Base-by-base conservation (phyloP, 2,797 vertebrate species). In the Eurystomus glaucurus region DNA sequence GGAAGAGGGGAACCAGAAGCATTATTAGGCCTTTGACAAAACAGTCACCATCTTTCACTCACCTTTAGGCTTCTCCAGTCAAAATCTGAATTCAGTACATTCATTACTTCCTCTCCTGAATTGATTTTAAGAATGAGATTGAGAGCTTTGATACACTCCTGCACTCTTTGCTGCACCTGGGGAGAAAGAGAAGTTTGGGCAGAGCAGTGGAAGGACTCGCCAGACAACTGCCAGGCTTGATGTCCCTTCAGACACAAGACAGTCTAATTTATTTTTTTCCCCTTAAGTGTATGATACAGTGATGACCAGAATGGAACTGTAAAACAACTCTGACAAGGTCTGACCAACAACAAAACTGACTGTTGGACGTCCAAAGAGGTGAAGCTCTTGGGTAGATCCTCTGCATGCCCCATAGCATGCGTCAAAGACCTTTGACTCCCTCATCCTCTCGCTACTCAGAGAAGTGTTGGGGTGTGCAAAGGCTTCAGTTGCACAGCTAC, bases 141-240 rank as follows among this genome's bases (percentile, higher is more conserved):
- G 95, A 99, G 98, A 83, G 99, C 99, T 92, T 96, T 98, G 78
- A 99, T 98, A 85, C 99, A 99, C 90, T 99, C 99, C 29, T 99
- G 97, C 2, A 98, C 99, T 97, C 99, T 98, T 82, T 99, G 98
- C 77, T 97, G 99, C 51, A 99, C 99, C 99, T 99, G 91, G 23
- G 71, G 12, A 54, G n/a, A 89, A 46, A 93, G 10, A 80, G 7
- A 70, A 37, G 26, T 51, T 72, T 35, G 29, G 29, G 18, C 19
- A 86, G 45, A 82, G 31, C 52, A 39, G 35, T 35, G 54, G 50
- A 79, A 82, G 21, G 43, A 87, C 35, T 76, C 28, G 37, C 2
- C 50, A 50, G 86, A 16, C 13, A 60, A 15, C 22, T 48, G 37
- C 45, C 45, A 60, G 41, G 21, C 39, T 70, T 66, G 22, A 43